Conservation (phyloP, 2,113 vertebrate species). For the Lonchura striata region DNA sequence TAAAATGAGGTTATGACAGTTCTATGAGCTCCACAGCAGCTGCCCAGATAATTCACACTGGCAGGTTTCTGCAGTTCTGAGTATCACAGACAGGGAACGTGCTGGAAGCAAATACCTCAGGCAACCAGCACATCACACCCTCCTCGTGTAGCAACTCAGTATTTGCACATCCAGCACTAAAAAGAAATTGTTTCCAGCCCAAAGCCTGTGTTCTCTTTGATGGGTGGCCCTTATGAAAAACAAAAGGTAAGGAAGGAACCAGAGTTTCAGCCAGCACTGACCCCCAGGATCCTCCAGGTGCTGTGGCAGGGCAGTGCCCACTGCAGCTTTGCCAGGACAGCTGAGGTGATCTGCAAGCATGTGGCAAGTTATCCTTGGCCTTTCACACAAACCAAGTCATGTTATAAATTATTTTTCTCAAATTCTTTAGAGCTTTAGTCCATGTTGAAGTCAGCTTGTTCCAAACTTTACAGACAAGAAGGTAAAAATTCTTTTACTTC, state of each 20-base stretch:
- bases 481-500: background rate
- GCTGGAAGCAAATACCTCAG: background rate
- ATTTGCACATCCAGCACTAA: background rate
- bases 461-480: background rate
- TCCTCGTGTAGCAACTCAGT: background rate
- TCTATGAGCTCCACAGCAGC: background rate
- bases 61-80: background rate
- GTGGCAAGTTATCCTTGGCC: background rate
- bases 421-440: background rate
- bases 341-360: background rate
- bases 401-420: background rate
- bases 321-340: background rate
- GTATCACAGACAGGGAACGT: rapidly evolving
- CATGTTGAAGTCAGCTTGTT: background rate
- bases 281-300: background rate
- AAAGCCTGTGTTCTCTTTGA: background rate
- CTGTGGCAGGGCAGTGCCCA: background rate
- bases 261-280: background rate
- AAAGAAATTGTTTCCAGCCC: background rate
- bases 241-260: rapidly evolving
- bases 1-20: background rate
- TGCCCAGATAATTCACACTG: background rate
- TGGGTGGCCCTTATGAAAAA: background rate
- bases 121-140: background rate
- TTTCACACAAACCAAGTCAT: background rate